phyloP scores from a whole-genome alignment of 2,888 invertebrate genomes.

The Alentia gelatinosa region DNA sequence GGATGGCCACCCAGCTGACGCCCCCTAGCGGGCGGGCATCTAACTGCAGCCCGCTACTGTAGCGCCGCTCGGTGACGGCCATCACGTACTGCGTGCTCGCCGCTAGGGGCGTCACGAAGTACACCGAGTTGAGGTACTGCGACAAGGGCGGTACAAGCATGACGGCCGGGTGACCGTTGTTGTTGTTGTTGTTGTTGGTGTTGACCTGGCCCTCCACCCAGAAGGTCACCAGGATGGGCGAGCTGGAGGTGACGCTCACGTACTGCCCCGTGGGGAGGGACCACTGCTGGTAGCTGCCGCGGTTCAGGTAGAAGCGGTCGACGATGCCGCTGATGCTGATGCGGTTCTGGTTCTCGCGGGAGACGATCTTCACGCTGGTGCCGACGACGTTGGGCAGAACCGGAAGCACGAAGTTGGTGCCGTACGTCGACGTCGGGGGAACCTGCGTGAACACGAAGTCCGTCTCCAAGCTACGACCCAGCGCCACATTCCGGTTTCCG shows the following conservation, averaged over 20 bases:
- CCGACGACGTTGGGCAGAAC: background rate
- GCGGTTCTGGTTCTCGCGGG: background rate
- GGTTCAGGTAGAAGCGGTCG: background rate
- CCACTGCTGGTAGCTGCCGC: background rate
- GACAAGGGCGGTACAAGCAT: background rate
- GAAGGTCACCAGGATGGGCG: constrained; percentile 10
- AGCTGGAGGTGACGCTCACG: background rate
- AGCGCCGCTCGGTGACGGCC: background rate
- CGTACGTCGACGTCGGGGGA: background rate
- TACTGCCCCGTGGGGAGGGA: background rate
- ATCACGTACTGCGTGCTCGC: background rate
- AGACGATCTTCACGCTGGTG: constrained; percentile 2
- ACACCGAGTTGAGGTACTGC: background rate
- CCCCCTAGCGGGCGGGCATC: background rate
- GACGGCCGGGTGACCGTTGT: background rate
- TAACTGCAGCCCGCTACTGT: background rate
- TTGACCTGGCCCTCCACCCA: background rate
- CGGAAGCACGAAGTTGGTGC: constrained; percentile 37
- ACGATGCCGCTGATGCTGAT: background rate
- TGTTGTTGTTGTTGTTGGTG: background rate
- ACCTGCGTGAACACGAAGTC: constrained; percentile 26
- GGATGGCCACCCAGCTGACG: background rate
- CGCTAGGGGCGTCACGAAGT: background rate
- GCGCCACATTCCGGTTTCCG: background rate
- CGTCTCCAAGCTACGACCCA: background rate